Evolutionary conservation across 2,888 invertebrate species (phyloP).

Genomic region (Gerris lacustris): DNA sequence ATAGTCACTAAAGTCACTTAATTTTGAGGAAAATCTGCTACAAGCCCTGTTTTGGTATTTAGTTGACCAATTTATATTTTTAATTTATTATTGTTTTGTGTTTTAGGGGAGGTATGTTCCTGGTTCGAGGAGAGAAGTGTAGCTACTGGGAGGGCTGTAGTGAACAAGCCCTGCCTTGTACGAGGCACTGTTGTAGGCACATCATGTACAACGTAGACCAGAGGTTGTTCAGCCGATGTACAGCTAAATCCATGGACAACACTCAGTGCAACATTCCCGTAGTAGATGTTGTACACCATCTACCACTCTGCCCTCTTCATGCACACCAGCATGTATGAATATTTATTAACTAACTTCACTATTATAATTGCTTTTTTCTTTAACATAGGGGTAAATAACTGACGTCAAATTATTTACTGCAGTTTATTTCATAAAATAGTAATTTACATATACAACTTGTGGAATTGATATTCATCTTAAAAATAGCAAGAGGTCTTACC

Average conservation of each 20-base stretch:
- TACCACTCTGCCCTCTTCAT: slow-evolving; percentile 77
- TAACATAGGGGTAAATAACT: too few species aligned
- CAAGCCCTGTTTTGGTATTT: too few species aligned
- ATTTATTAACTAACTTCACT: neutral
- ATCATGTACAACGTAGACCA: slow-evolving; percentile 77
- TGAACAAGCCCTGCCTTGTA: slow-evolving; percentile 52
- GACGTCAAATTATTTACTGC: too few species aligned
- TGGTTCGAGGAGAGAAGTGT: slow-evolving; percentile 27
- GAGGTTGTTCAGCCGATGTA: slow-evolving; percentile 65
- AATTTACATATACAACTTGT: too few species aligned
- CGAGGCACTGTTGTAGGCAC: slow-evolving; percentile 71
- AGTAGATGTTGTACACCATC: slow-evolving; percentile 62
- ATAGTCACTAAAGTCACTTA: too few species aligned
- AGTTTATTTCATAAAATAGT: too few species aligned
- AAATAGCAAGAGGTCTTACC: too few species aligned
- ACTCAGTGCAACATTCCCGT: slow-evolving; percentile 67
- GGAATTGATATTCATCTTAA: too few species aligned
- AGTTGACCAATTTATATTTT: too few species aligned
- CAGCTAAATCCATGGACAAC: slow-evolving; percentile 65
- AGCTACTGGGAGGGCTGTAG: slow-evolving; percentile 27
- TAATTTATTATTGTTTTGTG: neutral
- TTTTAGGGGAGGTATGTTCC: slow-evolving; percentile 24
- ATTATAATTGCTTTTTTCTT: too few species aligned
- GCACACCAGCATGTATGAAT: slow-evolving; percentile 57
- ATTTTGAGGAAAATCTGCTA: too few species aligned